phyloP scores from a whole-genome alignment of 2,797 vertebrate species.

The Sebastes glaucus region DNA sequence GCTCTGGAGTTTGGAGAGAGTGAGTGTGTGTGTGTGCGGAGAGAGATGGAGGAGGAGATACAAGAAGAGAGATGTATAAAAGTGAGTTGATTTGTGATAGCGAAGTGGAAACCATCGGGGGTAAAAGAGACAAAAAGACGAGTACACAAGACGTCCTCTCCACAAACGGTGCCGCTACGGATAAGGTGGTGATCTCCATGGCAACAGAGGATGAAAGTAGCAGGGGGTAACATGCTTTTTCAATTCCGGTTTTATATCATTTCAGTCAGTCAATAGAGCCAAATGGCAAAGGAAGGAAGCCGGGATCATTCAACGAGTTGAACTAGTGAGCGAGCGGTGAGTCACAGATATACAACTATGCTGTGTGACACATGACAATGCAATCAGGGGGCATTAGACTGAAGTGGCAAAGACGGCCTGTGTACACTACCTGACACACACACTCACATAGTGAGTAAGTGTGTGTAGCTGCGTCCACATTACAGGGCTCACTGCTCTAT shows the following conservation, averaged over 20 bases:
- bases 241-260: background rate
- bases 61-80: background rate
- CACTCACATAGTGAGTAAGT: background rate
- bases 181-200: background rate
- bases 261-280: background rate
- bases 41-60: background rate
- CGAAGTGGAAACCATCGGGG: background rate
- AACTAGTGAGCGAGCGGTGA: slow-evolving; percentile 16
- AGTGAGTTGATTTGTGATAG: background rate
- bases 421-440: slow-evolving; percentile 30
- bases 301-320: background rate
- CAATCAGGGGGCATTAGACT: slow-evolving; percentile 27
- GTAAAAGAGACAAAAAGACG: background rate
- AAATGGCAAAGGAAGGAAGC: background rate
- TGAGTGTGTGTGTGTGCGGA: background rate
- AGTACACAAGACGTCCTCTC: background rate
- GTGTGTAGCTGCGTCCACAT: background rate
- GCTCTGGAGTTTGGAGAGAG: slow-evolving; percentile 81
- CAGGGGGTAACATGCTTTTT: background rate
- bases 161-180: background rate
- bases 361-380: slow-evolving; percentile 16
- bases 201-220: background rate
- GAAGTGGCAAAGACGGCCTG: slow-evolving; percentile 42
- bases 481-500: background rate
- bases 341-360: slow-evolving; percentile 16